Percentiles rank a stretch among this genome's conserved stretches.
Conservation (phyloP, 2,888 invertebrate genomes). For the Coremacera marginata region DNA sequence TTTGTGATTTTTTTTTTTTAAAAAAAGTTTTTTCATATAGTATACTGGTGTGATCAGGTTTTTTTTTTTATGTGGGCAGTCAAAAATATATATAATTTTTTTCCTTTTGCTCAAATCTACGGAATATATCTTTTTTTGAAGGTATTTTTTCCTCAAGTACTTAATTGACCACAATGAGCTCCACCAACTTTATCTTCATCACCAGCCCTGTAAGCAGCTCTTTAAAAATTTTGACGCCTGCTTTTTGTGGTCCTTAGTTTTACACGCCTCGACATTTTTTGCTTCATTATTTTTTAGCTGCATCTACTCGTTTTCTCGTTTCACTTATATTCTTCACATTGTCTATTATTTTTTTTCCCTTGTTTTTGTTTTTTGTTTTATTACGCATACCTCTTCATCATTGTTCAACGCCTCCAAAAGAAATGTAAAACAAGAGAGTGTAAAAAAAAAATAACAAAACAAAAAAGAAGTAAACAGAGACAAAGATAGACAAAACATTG, state of each 20-base stretch:
- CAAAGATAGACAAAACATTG: conserved; percentile 9
- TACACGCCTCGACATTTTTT: not conserved
- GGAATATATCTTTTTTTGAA: too few species aligned
- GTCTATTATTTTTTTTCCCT: not conserved
- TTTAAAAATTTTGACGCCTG: not conserved
- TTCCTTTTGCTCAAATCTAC: too few species aligned
- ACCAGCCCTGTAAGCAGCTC: not conserved
- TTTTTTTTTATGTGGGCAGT: too few species aligned
- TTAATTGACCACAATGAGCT: too few species aligned
- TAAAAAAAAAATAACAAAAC: not conserved
- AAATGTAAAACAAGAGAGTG: not conserved
- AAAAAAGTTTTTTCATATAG: too few species aligned
- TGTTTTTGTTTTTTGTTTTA: not conserved
- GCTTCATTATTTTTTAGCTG: conserved; percentile 16
- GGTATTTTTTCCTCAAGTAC: too few species aligned
- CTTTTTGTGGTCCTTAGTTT: not conserved
- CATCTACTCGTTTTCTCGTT: not conserved
- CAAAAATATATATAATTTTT: too few species aligned
- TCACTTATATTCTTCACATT: not conserved
- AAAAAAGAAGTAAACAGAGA: not conserved
- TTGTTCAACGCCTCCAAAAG: conserved; percentile 26
- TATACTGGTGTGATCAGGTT: too few species aligned
- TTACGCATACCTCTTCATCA: conserved; percentile 22
- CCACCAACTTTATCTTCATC: too few species aligned
- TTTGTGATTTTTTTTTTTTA: too few species aligned